These are phyloP conservation scores for Chloropsis cyanopogon DNA, from an alignment of 2,113 vertebrate species.

Conservation along the genomic window DNA sequence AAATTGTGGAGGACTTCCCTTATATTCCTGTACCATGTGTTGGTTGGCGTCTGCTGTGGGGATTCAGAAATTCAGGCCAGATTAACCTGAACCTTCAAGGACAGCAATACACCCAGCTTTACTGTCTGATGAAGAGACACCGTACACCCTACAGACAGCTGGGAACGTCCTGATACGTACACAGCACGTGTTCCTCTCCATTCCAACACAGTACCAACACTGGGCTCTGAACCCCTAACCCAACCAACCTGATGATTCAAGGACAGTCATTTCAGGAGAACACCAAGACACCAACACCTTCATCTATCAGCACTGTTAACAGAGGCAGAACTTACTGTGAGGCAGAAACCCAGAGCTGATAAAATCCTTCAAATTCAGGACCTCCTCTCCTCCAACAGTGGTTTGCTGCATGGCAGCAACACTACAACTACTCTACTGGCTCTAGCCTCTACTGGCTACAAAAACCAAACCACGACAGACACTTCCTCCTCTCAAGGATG, in stretches of 20 bases:
- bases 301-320: not conserved
- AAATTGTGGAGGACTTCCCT: not conserved
- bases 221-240: not conserved
- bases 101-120: not conserved
- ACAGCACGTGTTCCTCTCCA: not conserved
- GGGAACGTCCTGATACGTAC: fast-evolving
- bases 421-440: not conserved
- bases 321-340: not conserved
- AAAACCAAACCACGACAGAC: not conserved
- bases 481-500: not conserved
- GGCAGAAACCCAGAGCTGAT: not conserved
- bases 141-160: not conserved
- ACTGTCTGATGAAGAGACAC: not conserved
- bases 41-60: not conserved
- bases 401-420: not conserved
- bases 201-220: fast-evolving
- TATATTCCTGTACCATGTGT: fast-evolving
- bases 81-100: not conserved
- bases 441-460: not conserved
- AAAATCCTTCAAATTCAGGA: not conserved
- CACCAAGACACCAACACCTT: not conserved
- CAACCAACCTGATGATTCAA: not conserved
- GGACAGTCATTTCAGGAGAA: not conserved
- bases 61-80: not conserved
- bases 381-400: not conserved